These are phyloP conservation scores for Cricetomys ansorgei DNA, from an alignment of 2,113 vertebrate species.

Conservation along the genomic window DNA sequence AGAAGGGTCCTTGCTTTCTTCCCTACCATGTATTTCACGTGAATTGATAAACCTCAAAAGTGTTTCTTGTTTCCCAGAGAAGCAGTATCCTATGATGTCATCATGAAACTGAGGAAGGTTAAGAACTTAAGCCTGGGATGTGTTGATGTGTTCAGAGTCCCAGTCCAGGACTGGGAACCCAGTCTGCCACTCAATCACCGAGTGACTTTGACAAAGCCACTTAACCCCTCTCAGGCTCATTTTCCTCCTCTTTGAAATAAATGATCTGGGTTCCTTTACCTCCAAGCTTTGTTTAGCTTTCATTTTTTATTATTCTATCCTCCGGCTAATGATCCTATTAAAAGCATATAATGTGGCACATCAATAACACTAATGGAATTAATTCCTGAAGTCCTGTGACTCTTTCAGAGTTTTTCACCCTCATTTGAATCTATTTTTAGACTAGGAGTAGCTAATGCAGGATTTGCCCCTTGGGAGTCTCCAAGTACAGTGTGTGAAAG, in stretches of 20 bases:
- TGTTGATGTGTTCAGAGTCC: background rate
- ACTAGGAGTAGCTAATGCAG: background rate
- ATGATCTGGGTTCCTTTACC: slow-evolving; percentile 34
- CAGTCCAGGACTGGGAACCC: background rate
- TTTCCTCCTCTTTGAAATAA: slow-evolving; percentile 46
- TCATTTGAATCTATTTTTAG: slow-evolving; percentile 59
- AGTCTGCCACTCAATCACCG: background rate
- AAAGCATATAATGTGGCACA: slow-evolving; percentile 50
- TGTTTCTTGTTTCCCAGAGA: background rate
- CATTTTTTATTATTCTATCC: slow-evolving; percentile 62
- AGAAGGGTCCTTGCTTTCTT: background rate
- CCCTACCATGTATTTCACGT: background rate
- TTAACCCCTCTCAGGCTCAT: background rate
- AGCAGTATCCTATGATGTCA: background rate
- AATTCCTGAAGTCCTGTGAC: slow-evolving; percentile 44
- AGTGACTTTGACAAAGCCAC: slow-evolving; percentile 3
- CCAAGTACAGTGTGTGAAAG: background rate
- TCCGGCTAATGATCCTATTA: slow-evolving; percentile 70
- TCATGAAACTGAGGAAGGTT: background rate
- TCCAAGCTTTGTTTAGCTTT: slow-evolving; percentile 56
- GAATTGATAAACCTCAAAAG: background rate
- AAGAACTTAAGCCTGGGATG: background rate
- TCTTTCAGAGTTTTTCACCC: background rate
- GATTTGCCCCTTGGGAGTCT: background rate
- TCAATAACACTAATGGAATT: slow-evolving; percentile 69